Evolutionary conservation across 1,140 invertebrate species (phyloP), one percentile per base, ranked within the genome.

Genomic region (Caenorhabditis latens): DNA sequence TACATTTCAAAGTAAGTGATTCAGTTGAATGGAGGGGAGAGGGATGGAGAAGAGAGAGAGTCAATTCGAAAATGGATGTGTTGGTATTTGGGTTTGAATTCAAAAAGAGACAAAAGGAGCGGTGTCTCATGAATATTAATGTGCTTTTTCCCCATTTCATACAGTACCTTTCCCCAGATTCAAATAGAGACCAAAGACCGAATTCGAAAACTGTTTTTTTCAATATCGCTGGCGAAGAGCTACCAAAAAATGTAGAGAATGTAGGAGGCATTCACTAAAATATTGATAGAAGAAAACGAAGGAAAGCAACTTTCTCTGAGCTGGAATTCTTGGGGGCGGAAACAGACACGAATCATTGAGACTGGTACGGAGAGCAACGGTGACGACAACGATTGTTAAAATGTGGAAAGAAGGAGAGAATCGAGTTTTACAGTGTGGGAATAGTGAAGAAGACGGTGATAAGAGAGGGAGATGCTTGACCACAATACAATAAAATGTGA

Each of bases 1-100:
- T 79, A 79, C 71, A 79, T 79, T 79, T 79, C n/a, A 79, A 79
- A 79, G 71, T 79, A 79, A 79, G 43, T 79, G 71, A 79, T 79
- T 79, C 71, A 48, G 71, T 79, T 79, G 57, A 21, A 8, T 9
- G n/a, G 21, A n/a, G 21, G 57, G 21, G 57, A 58, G 57, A n/a
- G 19, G 21, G 16, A 58, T 19, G 8, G 57, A 21, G n/a, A 58
- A 21, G 21, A n/a, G n/a, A 58, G n/a, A 21, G 32, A 32, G 32
- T 32, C 32, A 32, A 58, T 58, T n/a, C 57, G 8, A 58, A 21
- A 53, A 32, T 32, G 9, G 50, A 53, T 53, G 50, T 53, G 50
- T 1, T 53, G 50, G 9, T 53, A 53, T 32, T 32, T 32, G 32
- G 32, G 32, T 32, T 32, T 53, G 50, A 14, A 16, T 14, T 16